phyloP scores from a whole-genome alignment of 2,888 invertebrate species.

The Macrosoma leucophasiata region DNA sequence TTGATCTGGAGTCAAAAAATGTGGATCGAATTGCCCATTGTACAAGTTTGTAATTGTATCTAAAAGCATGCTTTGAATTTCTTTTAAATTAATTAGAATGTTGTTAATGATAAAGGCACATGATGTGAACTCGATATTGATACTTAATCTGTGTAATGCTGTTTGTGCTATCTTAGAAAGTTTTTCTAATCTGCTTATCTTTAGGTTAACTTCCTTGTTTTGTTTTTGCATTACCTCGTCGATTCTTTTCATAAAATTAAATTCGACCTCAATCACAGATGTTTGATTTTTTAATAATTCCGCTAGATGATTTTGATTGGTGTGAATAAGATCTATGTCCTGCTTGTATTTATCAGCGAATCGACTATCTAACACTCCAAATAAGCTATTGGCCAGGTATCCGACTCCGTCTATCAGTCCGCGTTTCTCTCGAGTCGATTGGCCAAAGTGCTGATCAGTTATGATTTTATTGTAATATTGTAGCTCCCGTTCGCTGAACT shows the following conservation, averaged over 20 bases:
- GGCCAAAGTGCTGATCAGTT: slow-evolving; percentile 1
- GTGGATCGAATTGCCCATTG: too few relatives aligned
- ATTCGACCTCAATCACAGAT: slow-evolving; percentile 8
- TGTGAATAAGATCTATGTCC: slow-evolving; percentile 1
- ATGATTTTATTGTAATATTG: slow-evolving; percentile 9
- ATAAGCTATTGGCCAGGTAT: slow-evolving; percentile 2
- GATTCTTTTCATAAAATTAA: slow-evolving; percentile 8
- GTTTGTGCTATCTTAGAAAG: too few relatives aligned
- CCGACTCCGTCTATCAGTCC: slow-evolving; percentile 13
- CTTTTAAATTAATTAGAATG: too few relatives aligned
- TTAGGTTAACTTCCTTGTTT: too few relatives aligned
- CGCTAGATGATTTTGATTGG: slow-evolving; percentile 8
- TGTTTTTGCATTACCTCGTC: slow-evolving; percentile 7
- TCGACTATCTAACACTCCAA: slow-evolving; percentile 4
- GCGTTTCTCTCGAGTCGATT: slow-evolving; percentile 1
- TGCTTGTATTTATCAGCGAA: slow-evolving; percentile 4
- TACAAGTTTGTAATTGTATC: too few relatives aligned
- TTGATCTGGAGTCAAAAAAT: too few relatives aligned
- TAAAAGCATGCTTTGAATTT: too few relatives aligned
- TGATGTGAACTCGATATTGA: too few relatives aligned
- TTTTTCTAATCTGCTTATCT: too few relatives aligned
- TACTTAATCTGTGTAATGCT: too few relatives aligned
- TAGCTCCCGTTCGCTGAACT: slow-evolving; percentile 1
- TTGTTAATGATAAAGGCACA: too few relatives aligned
- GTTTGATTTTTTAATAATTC: slow-evolving; percentile 11